Percentiles rank a stretch among this genome's conserved stretches.
These are phyloP conservation scores for Sacculina carcini DNA, from an alignment of 2,888 invertebrate genomes.

Conservation along the genomic window DNA sequence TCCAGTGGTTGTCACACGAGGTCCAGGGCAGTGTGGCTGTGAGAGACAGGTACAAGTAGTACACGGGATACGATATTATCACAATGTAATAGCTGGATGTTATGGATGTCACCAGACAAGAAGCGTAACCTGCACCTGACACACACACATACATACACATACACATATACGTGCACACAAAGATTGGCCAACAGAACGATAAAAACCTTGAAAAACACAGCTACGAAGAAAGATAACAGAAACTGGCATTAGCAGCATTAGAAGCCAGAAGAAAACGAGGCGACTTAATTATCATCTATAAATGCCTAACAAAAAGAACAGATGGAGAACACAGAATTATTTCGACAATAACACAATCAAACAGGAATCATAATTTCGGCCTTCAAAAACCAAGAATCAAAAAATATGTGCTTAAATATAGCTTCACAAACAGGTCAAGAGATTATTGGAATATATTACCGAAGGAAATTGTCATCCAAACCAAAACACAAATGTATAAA, in stretches of 20 bases:
- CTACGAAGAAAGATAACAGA: no score
- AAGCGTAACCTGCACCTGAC: constrained; percentile 59
- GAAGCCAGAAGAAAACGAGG: no score
- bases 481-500: no score
- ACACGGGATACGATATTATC: constrained; percentile 55
- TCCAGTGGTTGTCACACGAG: constrained; percentile 52
- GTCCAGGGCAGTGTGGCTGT: constrained; percentile 43
- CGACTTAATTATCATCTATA: no score
- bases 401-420: no score
- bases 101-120: constrained; percentile 49
- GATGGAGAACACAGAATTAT: neutral
- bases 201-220: no score
- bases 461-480: no score
- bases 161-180: neutral
- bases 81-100: constrained; percentile 59
- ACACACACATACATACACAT: constrained; percentile 18
- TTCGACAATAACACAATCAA: neutral
- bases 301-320: no score
- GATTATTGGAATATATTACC: no score
- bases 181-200: neutral
- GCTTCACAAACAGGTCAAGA: no score
- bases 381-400: neutral
- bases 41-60: constrained; percentile 47
- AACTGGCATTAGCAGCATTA: no score
- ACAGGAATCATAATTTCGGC: no score